These are phyloP conservation scores for Acanthurus tractus DNA, from an alignment of 2,797 vertebrate genomes.

Conservation along the genomic window DNA sequence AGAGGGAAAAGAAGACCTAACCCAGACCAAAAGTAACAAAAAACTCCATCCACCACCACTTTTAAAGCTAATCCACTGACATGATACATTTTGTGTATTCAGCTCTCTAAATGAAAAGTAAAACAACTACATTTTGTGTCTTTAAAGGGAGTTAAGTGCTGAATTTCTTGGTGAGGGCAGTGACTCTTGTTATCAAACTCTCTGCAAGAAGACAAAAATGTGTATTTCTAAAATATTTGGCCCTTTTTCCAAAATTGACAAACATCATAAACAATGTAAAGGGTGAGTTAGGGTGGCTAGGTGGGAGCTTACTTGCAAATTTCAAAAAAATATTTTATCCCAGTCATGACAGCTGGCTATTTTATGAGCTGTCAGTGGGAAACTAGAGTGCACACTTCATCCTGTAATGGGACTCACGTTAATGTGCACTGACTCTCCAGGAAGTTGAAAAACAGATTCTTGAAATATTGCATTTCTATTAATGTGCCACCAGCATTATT, in stretches of 20 bases:
- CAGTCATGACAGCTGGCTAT: conserved; percentile 14
- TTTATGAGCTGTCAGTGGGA: neutral
- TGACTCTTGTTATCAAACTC: neutral
- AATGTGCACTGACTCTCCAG: conserved; percentile 16
- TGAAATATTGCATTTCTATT: conserved; percentile 12
- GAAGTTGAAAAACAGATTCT: conserved; percentile 1
- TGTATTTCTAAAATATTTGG: neutral
- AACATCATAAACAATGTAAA: neutral
- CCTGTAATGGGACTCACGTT: neutral
- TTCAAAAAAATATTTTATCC: conserved; percentile 18
- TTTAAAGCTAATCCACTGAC: too few species aligned
- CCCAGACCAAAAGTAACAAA: neutral
- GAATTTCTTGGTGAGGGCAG: neutral
- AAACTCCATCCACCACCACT: neutral
- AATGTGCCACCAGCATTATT: conserved; percentile 27
- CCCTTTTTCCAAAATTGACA: conserved; percentile 15
- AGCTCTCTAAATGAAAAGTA: neutral
- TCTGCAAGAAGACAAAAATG: neutral
- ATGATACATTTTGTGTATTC: too few species aligned
- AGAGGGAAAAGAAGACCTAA: neutral
- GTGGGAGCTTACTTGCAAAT: neutral
- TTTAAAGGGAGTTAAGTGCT: neutral
- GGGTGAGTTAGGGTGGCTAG: conserved; percentile 2
- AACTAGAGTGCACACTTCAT: conserved; percentile 1
- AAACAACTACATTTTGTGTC: neutral